phyloP scores from a whole-genome alignment of 2,797 vertebrate species.

The Micromesistius poutassou region DNA sequence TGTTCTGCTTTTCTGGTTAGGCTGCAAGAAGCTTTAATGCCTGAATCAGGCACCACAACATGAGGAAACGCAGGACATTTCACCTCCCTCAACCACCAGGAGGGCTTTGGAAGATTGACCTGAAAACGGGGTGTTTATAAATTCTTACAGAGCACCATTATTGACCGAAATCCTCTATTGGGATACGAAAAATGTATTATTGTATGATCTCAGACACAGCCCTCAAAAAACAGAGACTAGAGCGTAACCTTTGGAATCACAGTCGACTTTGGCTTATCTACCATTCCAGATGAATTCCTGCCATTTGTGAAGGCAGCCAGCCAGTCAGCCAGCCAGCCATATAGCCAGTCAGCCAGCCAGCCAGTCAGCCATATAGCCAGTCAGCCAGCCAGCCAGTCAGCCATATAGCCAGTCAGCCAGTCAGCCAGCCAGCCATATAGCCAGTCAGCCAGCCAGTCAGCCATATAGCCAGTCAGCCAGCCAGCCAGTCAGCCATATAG shows the following conservation, averaged over 20 bases:
- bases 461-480: conserved; percentile 6
- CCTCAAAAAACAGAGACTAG: neutral
- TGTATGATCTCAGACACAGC: neutral
- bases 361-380: conserved; percentile 6
- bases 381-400: conserved; percentile 4
- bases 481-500: neutral
- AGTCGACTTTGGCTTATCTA: neutral
- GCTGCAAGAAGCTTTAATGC: neutral
- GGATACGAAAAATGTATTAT: neutral
- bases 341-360: neutral
- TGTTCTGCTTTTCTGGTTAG: neutral
- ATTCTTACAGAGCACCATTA: neutral
- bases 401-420: conserved; percentile 6
- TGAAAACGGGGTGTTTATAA: neutral
- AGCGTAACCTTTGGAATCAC: conserved; percentile 3
- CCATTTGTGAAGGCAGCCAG: neutral
- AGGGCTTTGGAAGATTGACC: neutral
- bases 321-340: neutral
- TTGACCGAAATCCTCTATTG: neutral
- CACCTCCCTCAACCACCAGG: too few relatives aligned
- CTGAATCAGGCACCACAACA: neutral
- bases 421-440: conserved; percentile 4
- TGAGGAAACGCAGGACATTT: neutral
- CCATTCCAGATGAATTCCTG: neutral
- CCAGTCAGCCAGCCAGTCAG: too few relatives aligned